Evolutionary conservation across 64 coral and sea anemone genomes (phyloP).

Genomic region (Montipora foliosa): DNA sequence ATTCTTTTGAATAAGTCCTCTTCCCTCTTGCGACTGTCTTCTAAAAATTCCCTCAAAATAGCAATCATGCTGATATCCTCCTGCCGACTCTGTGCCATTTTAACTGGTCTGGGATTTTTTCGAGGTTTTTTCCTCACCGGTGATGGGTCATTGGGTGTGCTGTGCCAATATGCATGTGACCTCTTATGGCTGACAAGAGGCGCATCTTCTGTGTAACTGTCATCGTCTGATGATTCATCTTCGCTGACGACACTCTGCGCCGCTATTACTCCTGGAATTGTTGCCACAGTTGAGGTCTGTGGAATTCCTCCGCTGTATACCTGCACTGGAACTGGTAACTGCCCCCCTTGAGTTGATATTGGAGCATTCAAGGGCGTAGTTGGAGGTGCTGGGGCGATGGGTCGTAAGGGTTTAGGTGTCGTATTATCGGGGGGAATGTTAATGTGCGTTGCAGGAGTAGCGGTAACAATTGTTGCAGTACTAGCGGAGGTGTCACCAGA

Average conservation of each 20-base stretch:
- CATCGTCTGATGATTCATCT: conserved; percentile 34
- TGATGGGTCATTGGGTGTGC: neutral
- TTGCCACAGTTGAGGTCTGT: neutral
- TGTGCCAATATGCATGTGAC: conserved; percentile 22
- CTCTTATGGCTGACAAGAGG: neutral
- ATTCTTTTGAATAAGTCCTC: conserved; percentile 89
- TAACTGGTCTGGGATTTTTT: conserved; percentile 71
- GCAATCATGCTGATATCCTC: conserved; percentile 73
- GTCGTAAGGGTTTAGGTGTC: neutral
- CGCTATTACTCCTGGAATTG: neutral
- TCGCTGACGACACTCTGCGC: neutral
- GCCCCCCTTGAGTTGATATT: neutral
- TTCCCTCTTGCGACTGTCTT: conserved; percentile 84
- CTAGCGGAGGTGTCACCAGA: neutral
- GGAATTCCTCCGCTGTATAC: neutral
- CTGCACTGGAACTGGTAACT: conserved; percentile 8
- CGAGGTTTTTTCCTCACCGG: conserved; percentile 61
- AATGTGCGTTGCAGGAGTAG: neutral
- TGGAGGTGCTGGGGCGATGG: conserved; percentile 28
- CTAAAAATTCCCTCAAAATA: conserved; percentile 87
- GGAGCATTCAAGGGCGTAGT: conserved; percentile 34
- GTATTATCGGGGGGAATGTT: neutral
- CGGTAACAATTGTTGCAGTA: neutral
- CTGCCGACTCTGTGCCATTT: conserved; percentile 36
- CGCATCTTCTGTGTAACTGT: conserved; percentile 15